Evolutionary conservation across 92 coral and sea anemone species (phyloP).

Genomic region (Palythoa heliodiscus): DNA sequence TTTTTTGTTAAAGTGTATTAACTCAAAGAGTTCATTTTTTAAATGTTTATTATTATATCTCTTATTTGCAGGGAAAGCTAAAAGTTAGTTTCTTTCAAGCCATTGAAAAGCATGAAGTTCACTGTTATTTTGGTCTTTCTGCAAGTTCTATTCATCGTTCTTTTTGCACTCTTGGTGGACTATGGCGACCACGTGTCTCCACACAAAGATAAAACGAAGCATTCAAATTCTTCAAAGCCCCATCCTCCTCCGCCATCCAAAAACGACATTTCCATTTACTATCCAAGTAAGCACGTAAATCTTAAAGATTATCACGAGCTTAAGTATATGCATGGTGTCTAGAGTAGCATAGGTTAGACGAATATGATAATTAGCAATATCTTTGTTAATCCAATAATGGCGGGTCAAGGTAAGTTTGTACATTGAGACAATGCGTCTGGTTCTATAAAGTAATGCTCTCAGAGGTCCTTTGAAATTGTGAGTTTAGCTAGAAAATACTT

Average conservation of each 20-base stretch:
- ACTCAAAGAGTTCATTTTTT: neutral
- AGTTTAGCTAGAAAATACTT: no score
- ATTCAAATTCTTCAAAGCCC: neutral
- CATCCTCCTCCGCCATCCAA: neutral
- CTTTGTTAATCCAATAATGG: no score
- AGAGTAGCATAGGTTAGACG: no score
- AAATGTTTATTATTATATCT: neutral
- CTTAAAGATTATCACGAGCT: no score
- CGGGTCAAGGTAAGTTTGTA: no score
- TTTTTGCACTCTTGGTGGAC: conserved; percentile 12
- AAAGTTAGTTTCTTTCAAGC: neutral
- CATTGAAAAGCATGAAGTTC: conserved; percentile 2
- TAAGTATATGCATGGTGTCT: no score
- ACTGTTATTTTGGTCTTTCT: neutral
- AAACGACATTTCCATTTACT: conserved; percentile 25
- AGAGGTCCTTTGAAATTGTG: no score
- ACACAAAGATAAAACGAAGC: neutral
- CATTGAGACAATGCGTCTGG: no score
- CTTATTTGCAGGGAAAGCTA: neutral
- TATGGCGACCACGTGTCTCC: conserved; percentile 11
- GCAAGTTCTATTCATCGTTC: conserved; percentile 12
- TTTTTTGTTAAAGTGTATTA: no score
- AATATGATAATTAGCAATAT: no score
- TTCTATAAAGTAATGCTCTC: no score
- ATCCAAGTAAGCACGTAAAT: conserved; percentile 16